Base-by-base conservation (phyloP, 1,140 invertebrate genomes). In the Centruroides vittatus region DNA sequence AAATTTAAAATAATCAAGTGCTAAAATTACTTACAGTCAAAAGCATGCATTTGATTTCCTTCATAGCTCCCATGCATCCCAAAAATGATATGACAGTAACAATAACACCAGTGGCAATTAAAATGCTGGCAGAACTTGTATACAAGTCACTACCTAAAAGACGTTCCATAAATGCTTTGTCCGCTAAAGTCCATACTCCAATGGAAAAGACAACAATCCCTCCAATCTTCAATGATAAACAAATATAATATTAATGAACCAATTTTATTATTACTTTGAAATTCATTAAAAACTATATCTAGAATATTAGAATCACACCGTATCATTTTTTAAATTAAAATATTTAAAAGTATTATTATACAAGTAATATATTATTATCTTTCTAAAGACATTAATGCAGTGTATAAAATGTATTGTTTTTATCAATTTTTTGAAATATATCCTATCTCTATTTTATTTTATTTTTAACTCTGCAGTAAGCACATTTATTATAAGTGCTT, bases 11-110 rank as follows among this genome's bases (percentile, higher is more conserved):
- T 23, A 5, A 53, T 9, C 13, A 35, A 36, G 3, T 8, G 54
- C 35, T 54, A 11, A 64, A 23, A 54, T 10, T 53, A 73, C 78
- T 78, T 76, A 92, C 89, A 73, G 84, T 88, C 52, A 93, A 77
- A 7, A 93, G 78, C 81, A 93, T 83, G 72, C 88, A 93, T 73
- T 90, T 89, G 59, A 93, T 82, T 79, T 93, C 89, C 66, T 84
- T 87, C 12, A 86, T 80, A 5, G 90, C 88, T 13, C 89, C 90
- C 55, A 88, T 77, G 73, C 89, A 93, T 41, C 90, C 90, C 62
- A 93, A 80, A 70, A 90, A 84, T 4, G 88, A 85, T 47, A 92
- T 81, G 51, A 92, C 67, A 63, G 84, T 80, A 47, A 88, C 82
- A 36, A 86, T 74, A 23, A 84, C 79, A 8, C 89, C 89, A 48